These are phyloP conservation scores for Brachypteracias leptosomus DNA, from an alignment of 2,113 vertebrate genomes.

Conservation along the genomic window DNA sequence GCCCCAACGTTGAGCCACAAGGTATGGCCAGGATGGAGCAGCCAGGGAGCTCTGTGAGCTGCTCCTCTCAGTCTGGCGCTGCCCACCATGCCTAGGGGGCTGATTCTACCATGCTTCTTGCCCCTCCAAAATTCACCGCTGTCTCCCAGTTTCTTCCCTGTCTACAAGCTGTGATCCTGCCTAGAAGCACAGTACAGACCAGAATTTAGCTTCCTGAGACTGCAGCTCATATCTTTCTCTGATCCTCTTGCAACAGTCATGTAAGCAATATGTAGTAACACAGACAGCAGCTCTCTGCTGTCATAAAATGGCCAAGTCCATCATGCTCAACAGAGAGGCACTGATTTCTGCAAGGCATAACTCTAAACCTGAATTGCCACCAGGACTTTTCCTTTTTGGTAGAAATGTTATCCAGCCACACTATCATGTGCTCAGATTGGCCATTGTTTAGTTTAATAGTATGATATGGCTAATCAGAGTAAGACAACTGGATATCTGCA, in stretches of 20 bases:
- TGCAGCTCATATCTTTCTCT: not conserved
- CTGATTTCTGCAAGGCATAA: not conserved
- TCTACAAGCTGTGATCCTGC: not conserved
- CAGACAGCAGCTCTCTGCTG: not conserved
- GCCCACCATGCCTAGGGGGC: not conserved
- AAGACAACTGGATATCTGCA: not conserved
- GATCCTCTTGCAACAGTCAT: not conserved
- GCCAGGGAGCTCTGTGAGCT: not conserved
- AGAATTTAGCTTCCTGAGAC: not conserved
- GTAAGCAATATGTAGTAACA: not conserved
- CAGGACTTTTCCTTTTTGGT: not conserved
- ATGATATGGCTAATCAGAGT: not conserved
- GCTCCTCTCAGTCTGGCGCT: not conserved
- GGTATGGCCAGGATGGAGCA: not conserved
- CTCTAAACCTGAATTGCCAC: not conserved
- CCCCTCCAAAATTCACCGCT: not conserved
- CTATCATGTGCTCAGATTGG: not conserved
- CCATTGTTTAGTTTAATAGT: not conserved
- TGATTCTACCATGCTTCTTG: not conserved
- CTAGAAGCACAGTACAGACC: not conserved
- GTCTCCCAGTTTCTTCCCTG: not conserved
- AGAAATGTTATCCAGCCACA: not conserved
- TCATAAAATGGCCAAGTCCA: not conserved
- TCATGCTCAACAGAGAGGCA: fast-evolving
- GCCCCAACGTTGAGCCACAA: fast-evolving